phyloP scores from a whole-genome alignment of 1,140 invertebrate genomes.

The Zaprionus kolodkinae region DNA sequence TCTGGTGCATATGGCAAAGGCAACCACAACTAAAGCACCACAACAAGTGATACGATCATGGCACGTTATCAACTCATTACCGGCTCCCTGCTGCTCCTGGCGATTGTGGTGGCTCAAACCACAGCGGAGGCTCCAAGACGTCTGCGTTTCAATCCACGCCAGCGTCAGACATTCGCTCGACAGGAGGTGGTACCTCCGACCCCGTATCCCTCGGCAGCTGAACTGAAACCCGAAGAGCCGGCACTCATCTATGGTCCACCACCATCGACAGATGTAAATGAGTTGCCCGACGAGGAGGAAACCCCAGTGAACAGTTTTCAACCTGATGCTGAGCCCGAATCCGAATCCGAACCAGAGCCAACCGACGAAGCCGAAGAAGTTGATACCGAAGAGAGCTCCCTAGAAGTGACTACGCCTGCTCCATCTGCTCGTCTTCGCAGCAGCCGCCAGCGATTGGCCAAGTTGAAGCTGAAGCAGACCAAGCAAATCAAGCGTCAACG shows the following conservation, averaged over 20 bases:
- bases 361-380: conserved; percentile 51
- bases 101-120: conserved; percentile 50
- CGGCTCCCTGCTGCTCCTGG: conserved; percentile 60
- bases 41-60: conserved; percentile 68
- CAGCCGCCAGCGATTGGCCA: conserved; percentile 59
- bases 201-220: conserved; percentile 70
- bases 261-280: conserved; percentile 43
- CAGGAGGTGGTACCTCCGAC: conserved; percentile 56
- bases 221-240: conserved; percentile 70
- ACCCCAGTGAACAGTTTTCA: conserved; percentile 51
- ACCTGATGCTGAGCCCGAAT: conserved; percentile 28
- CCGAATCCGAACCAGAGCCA: conserved; percentile 19
- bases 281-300: conserved; percentile 47
- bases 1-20: conserved; percentile 57
- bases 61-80: conserved; percentile 59
- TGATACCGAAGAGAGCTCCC: conserved; percentile 62
- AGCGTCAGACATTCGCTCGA: conserved; percentile 51
- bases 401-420: conserved; percentile 54
- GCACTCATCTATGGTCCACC: conserved; percentile 73
- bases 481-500: conserved; percentile 41
- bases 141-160: conserved; percentile 24
- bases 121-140: conserved; percentile 48
- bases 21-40: conserved; percentile 52
- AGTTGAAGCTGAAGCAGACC: conserved; percentile 56
- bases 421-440: conserved; percentile 54